phyloP scores from a whole-genome alignment of 1,140 invertebrate species.

The Harpegnathos saltator region DNA sequence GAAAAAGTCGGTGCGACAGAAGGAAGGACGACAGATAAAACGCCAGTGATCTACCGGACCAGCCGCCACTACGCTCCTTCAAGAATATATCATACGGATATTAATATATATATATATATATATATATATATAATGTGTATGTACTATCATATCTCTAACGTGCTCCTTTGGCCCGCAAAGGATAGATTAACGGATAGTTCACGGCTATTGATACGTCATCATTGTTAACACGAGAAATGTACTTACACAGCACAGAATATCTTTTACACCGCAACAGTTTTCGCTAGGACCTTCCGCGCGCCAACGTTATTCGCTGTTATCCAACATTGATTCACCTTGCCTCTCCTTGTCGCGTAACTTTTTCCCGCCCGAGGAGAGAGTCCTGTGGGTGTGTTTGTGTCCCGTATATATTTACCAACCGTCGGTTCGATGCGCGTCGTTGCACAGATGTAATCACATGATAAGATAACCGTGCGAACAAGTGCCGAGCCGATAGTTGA shows the following conservation, averaged over 20 bases:
- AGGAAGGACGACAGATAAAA: slow-evolving; percentile 29
- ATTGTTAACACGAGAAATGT: slow-evolving; percentile 1
- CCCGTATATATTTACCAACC: too few species aligned
- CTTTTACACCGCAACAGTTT: slow-evolving; percentile 5
- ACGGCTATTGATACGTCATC: slow-evolving; percentile 5
- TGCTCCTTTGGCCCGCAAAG: slow-evolving; percentile 50
- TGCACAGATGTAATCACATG: too few species aligned
- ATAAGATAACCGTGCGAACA: too few species aligned
- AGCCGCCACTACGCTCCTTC: slow-evolving; percentile 20
- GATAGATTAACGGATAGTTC: slow-evolving; percentile 39
- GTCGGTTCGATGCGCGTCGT: too few species aligned
- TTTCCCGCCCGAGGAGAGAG: too few species aligned
- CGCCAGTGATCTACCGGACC: slow-evolving; percentile 8
- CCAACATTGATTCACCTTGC: too few species aligned
- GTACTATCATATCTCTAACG: slow-evolving; percentile 5
- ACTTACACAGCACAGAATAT: slow-evolving; percentile 3
- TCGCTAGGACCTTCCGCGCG: neutral
- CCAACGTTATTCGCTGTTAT: neutral
- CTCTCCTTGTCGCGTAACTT: too few species aligned
- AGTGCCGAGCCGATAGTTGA: too few species aligned
- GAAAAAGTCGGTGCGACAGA: neutral
- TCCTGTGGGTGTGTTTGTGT: too few species aligned
- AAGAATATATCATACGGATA: slow-evolving; percentile 33
- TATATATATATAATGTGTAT: too few species aligned
- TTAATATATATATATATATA: neutral